A percentile compares a stretch with the other conserved stretches of the same genome.
phyloP scores from a whole-genome alignment of 2,797 vertebrate genomes.

The Acridotheres tristis region DNA sequence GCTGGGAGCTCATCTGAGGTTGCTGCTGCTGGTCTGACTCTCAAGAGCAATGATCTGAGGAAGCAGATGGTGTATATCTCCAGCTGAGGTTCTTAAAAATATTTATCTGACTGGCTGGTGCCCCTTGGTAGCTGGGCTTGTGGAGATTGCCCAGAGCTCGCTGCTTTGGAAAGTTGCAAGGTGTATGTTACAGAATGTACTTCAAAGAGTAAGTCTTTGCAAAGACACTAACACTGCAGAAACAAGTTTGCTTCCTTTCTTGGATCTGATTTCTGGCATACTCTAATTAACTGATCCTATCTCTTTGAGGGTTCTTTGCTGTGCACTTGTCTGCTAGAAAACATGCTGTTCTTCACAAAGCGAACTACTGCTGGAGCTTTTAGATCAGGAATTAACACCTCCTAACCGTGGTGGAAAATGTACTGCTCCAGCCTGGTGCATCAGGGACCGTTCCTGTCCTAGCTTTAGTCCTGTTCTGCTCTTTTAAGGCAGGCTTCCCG shows the following conservation, averaged over 20 bases:
- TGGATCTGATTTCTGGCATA: neutral
- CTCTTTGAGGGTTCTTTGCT: neutral
- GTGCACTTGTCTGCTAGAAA: neutral
- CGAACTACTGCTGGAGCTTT: neutral
- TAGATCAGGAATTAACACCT: neutral
- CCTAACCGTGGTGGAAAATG: neutral
- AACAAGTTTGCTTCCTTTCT: conserved; percentile 1
- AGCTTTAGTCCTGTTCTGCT: neutral
- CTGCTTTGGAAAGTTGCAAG: neutral
- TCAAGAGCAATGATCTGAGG: neutral
- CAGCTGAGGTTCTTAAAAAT: neutral
- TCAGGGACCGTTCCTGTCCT: neutral
- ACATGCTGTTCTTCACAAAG: neutral
- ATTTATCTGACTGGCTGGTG: neutral
- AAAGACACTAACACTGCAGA: neutral
- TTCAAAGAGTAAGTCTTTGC: neutral
- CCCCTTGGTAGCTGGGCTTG: neutral
- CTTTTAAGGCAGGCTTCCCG: neutral
- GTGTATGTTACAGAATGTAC: neutral
- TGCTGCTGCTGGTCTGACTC: neutral
- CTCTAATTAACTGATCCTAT: neutral
- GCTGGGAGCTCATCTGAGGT: neutral
- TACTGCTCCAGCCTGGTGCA: neutral
- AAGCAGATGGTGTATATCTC: neutral
- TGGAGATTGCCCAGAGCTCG: neutral